Conservation (phyloP, 2,113 vertebrate genomes). For the Paramisgurnus dabryanus region DNA sequence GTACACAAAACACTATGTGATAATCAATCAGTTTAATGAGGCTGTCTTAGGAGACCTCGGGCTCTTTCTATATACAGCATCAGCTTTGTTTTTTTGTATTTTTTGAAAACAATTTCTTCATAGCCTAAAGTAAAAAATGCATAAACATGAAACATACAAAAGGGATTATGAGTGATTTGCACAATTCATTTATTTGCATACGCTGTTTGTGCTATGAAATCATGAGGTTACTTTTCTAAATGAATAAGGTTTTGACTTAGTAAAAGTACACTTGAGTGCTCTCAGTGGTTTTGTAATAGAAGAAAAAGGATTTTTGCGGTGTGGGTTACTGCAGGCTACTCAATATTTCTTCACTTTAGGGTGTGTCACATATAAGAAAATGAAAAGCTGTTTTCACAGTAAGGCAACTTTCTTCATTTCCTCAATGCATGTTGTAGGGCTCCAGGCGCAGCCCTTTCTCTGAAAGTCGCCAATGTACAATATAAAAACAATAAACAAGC, state of each 20-base stretch:
- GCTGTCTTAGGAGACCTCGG: not conserved
- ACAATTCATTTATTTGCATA: too few relatives aligned
- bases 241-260: too few relatives aligned
- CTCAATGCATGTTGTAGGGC: not conserved
- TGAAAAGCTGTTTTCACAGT: not conserved
- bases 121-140: not conserved
- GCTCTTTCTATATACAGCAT: not conserved
- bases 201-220: too few relatives aligned
- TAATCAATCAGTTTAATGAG: not conserved
- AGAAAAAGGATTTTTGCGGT: not conserved
- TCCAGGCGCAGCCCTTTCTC: constrained; percentile 5
- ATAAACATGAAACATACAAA: not conserved
- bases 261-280: too few relatives aligned
- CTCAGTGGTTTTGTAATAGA: not conserved
- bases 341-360: constrained; percentile 27
- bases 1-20: not conserved
- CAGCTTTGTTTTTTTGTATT: not conserved
- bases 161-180: too few relatives aligned
- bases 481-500: too few relatives aligned
- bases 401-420: constrained; percentile 47
- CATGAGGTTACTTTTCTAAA: too few relatives aligned
- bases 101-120: not conserved
- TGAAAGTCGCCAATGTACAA: not conserved
- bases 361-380: constrained; percentile 25
- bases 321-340: constrained; percentile 3